Evolutionary conservation across 2,797 vertebrate genomes (phyloP), one percentile per base, ranked within the genome.

Genomic region (Morelia viridis): DNA sequence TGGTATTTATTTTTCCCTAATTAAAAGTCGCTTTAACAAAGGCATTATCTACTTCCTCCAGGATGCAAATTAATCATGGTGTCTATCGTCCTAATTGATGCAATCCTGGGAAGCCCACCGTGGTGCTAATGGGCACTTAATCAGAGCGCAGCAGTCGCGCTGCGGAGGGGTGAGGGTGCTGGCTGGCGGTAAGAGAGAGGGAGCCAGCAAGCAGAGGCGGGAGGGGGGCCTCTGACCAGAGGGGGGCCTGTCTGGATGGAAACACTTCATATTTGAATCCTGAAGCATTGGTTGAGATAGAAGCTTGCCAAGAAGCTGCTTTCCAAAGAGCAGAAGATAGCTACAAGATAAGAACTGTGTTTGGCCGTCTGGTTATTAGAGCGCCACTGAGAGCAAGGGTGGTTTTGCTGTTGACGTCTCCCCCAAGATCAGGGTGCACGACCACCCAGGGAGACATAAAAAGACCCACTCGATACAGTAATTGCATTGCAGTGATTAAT

Each of bases 371-470:
- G 53, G 87, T 41, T 87, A 92, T 6, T 26, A 94, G 92, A 94
- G 93, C 92, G 84, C 94, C 61, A 62, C 87, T 88, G 65, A 94
- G 91, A 2, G 84, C 64, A 13, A 92, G 4, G n/a, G 22, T 13
- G 6, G 68, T 93, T 95, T 94, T 57, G 64, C 89, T 85, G 41
- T 6, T 89, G 89, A 76, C 64, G 8, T 65, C 90, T n/a, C 58
- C 60, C 35, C 3, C 28, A 86, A 90, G 92, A 95, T 93, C 92
- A 95, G 90, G 28, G 56, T 93, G 90, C 46, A 13, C 76, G 96
- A 96, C 96, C 96, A 97, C 96, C 96, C 94, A 97, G 92, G 85
- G 53, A 93, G 94, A 92, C 10, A 35, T 94, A 95, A 96, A 96
- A 96, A 96, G 95, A 96, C 68, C 96, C 97, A 97, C 85, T 93